A percentile compares a stretch with the other conserved stretches of the same genome.
These are phyloP conservation scores for Drosophila kokeensis DNA, from an alignment of 2,888 invertebrate genomes.

Conservation along the genomic window DNA sequence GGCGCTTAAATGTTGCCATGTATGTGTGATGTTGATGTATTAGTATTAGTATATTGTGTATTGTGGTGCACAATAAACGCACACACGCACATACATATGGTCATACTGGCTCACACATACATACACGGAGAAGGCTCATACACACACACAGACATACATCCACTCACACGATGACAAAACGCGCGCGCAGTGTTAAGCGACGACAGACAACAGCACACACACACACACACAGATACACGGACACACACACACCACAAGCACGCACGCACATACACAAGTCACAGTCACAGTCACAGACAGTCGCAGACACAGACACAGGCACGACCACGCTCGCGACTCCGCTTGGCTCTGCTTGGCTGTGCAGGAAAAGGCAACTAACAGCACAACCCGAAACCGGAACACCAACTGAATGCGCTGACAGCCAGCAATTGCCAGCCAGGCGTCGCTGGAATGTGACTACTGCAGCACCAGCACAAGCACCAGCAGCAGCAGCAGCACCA, in stretches of 20 bases:
- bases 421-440: conserved; percentile 74
- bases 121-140: conserved; percentile 31
- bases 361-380: conserved; percentile 86
- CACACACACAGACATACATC: conserved; percentile 7
- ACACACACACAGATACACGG: conserved; percentile 20
- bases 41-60: conserved; percentile 45
- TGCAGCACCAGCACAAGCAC: conserved; percentile 24
- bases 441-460: conserved; percentile 75
- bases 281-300: conserved; percentile 45
- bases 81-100: conserved; percentile 52
- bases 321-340: conserved; percentile 61
- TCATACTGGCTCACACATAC: conserved; percentile 58
- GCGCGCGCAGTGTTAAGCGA: conserved; percentile 71
- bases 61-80: conserved; percentile 58
- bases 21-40: conserved; percentile 23
- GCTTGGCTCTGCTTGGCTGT: conserved; percentile 64
- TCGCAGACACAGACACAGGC: conserved; percentile 47
- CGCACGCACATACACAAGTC: conserved; percentile 32
- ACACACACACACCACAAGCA: conserved; percentile 23
- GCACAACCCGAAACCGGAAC: conserved; percentile 86
- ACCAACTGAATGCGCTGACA: conserved; percentile 85
- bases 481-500: conserved; percentile 19
- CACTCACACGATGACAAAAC: conserved; percentile 46
- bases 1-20: conserved; percentile 48
- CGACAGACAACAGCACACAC: conserved; percentile 70